Base-by-base conservation (phyloP, 2,113 vertebrate species). In the Himantopus leucocephalus region DNA sequence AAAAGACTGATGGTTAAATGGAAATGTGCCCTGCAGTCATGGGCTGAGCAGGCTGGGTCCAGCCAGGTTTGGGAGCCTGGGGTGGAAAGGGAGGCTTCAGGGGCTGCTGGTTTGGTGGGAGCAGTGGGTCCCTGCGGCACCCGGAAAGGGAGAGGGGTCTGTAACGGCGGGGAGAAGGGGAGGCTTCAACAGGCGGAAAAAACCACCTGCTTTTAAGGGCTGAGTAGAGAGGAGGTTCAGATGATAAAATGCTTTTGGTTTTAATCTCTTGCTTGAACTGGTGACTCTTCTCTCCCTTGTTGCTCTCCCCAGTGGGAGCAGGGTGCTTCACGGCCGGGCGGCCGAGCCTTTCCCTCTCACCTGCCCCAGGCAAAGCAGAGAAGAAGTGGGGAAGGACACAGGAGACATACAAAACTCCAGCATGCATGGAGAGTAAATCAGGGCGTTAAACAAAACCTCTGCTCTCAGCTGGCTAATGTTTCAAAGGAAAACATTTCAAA, bases 401-500 rank as follows among this genome's bases (percentile, higher is more conserved):
- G 68, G 77, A 63, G 72, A n/a, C 4, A 3, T 0, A 24, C 53
- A 70, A 58, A 90, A 62, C 55, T 90, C 93, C 52, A 71, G 48
- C 83, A 67, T 41, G 76, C 79, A 26, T 11, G 1, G 3, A 30
- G 86, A 92, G 88, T 66, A 94, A 93, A 95, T 66, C 88, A 72
- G 89, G 88, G 91, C 68, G 80, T 95, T 95, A 83, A 97, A 97
- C 94, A 95, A 93, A 96, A 92, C 90, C 94, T 74, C 89, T 79
- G 59, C 95, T 94, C 94, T 95, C 64, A 82, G 91, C 96, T 97
- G 96, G 96, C 92, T 97, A 80, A 68, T 71, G 90, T 96, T 98
- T 98, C 96, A 98, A 98, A 98, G 91, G 95, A 96, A 97, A 98
- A 90, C 92, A 92, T 92, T 97, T 97, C 95, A 96, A 96, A 97